These are phyloP conservation scores for Ypsolopha scabrella DNA, from an alignment of 2,888 invertebrate genomes.

Conservation along the genomic window DNA sequence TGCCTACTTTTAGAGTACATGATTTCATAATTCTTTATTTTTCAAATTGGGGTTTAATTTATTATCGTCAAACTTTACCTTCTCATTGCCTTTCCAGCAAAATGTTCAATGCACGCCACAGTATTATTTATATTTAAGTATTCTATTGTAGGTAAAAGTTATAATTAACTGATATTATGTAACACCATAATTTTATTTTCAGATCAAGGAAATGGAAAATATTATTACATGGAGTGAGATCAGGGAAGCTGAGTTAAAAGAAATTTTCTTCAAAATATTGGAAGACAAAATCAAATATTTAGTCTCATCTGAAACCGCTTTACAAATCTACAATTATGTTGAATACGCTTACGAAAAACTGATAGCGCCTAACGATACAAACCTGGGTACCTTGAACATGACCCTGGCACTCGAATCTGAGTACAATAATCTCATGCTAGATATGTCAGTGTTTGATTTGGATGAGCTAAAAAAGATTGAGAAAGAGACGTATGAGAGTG, in stretches of 20 bases:
- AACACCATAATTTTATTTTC: slow-evolving; percentile 10
- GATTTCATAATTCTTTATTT: too few species aligned
- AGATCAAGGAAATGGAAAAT: slow-evolving; percentile 43
- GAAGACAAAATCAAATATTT: slow-evolving; percentile 60
- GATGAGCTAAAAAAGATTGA: slow-evolving; percentile 44
- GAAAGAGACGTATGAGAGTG: slow-evolving; percentile 44
- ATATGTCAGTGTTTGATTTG: slow-evolving; percentile 48
- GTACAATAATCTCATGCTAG: slow-evolving; percentile 48
- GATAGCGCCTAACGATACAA: slow-evolving; percentile 72
- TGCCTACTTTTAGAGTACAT: too few species aligned
- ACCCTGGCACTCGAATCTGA: slow-evolving; percentile 70
- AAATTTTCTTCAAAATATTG: slow-evolving; percentile 44
- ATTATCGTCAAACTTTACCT: too few species aligned
- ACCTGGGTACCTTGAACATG: slow-evolving; percentile 71
- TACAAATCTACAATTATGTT: slow-evolving; percentile 72
- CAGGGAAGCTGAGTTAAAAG: slow-evolving; percentile 45
- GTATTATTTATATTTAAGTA: too few species aligned
- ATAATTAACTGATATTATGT: too few species aligned
- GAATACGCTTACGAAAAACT: slow-evolving; percentile 76
- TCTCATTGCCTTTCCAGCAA: too few species aligned
- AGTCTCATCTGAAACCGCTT: slow-evolving; percentile 69
- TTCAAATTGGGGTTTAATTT: too few species aligned
- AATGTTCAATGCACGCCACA: too few species aligned
- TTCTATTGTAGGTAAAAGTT: not conserved
- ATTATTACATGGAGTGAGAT: slow-evolving; percentile 34